These are phyloP conservation scores for Danionella cerebrum DNA, from an alignment of 2,113 vertebrate genomes.

Conservation along the genomic window DNA sequence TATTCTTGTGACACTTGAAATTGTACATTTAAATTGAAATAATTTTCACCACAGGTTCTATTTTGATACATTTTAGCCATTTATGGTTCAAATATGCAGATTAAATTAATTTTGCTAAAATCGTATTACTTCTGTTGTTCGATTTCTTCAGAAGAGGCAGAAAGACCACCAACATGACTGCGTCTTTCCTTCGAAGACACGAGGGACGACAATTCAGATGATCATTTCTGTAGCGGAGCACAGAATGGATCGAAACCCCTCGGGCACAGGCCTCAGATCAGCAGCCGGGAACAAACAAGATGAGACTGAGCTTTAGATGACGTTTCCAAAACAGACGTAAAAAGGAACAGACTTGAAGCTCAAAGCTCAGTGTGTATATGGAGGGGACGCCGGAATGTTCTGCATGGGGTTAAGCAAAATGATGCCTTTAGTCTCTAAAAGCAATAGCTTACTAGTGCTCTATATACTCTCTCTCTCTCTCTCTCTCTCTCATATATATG, in stretches of 20 bases:
- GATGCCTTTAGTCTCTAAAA: slow-evolving; percentile 35
- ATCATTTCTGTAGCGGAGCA: slow-evolving; percentile 36
- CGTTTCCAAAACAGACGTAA: too few relatives aligned
- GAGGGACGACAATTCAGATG: slow-evolving; percentile 27
- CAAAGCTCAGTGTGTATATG: background rate
- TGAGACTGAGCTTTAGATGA: slow-evolving; percentile 1
- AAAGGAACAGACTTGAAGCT: too few relatives aligned
- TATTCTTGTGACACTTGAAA: too few relatives aligned
- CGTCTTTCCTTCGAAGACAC: slow-evolving; percentile 23
- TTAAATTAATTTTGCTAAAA: too few relatives aligned
- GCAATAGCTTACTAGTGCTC: slow-evolving; percentile 23
- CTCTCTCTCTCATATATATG: background rate
- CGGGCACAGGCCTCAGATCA: background rate
- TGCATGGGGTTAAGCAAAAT: slow-evolving; percentile 60
- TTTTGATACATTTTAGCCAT: too few relatives aligned
- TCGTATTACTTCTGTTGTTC: slow-evolving; percentile 22
- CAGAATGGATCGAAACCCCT: slow-evolving; percentile 28
- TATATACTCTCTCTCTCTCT: too few relatives aligned
- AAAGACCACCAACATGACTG: slow-evolving; percentile 61
- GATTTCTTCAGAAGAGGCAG: slow-evolving; percentile 53
- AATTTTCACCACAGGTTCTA: too few relatives aligned
- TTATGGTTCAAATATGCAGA: too few relatives aligned
- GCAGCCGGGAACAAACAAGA: background rate
- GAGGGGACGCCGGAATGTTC: slow-evolving; percentile 28
- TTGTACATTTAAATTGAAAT: too few relatives aligned